A percentile compares a stretch with the other conserved stretches of the same genome.
Evolutionary conservation across 2,888 invertebrate genomes (phyloP).

Genomic region (Bedellia somnulentella): DNA sequence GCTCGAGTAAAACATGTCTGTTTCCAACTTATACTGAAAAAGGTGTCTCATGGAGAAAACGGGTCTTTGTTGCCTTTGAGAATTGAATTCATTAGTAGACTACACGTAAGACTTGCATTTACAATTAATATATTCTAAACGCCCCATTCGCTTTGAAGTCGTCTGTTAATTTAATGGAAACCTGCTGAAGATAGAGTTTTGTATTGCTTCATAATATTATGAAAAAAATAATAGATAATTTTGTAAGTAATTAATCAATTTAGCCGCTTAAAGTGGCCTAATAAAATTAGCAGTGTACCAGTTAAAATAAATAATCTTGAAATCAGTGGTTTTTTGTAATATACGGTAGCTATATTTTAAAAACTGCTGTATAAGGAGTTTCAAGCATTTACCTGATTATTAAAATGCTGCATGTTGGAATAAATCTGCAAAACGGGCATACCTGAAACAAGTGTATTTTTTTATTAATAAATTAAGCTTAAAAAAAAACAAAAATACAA

Average conservation of each 20-base stretch:
- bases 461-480: too few species aligned
- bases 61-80: slow-evolving; percentile 31
- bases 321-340: not conserved
- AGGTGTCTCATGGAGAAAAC: slow-evolving; percentile 7
- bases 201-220: too few species aligned
- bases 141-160: slow-evolving; percentile 10
- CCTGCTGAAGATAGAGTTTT: too few species aligned
- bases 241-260: not conserved
- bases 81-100: slow-evolving; percentile 24
- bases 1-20: too few species aligned
- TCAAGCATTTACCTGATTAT: too few species aligned
- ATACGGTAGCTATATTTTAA: too few species aligned
- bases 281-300: not conserved
- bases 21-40: too few species aligned
- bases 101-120: slow-evolving; percentile 3
- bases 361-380: too few species aligned
- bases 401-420: too few species aligned
- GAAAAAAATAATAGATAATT: not conserved
- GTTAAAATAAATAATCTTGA: not conserved
- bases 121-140: slow-evolving; percentile 10
- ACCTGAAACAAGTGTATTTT: too few species aligned
- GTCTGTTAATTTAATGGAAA: slow-evolving; percentile 2
- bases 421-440: too few species aligned
- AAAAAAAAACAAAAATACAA: too few species aligned
- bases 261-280: not conserved